Base-by-base conservation (phyloP, 2,113 vertebrate genomes). In the Alosa alosa region DNA sequence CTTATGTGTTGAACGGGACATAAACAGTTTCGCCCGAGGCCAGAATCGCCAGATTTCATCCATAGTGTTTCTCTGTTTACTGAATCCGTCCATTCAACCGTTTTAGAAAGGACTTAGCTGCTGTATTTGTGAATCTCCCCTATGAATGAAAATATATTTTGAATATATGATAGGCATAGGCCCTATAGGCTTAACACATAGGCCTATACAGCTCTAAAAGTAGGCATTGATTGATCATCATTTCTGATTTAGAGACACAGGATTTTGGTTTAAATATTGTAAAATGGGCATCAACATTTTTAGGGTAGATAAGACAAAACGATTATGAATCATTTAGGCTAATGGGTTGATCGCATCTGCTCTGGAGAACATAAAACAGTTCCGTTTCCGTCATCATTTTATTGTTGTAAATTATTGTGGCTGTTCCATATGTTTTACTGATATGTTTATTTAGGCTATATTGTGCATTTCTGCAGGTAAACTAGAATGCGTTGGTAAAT, bases 1-100 rank as follows among this genome's bases (percentile, higher is more conserved):
- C 39, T 41, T 84, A 89, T 82, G 47, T 64, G 85, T 87, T 83
- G 84, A 46, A 60, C 45, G 57, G 55, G 72, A 82, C 83, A 87
- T 82, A 50, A 89, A 84, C 82, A 68, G 84, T 41, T 46, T 83
- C 22, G 41, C 86, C 84, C 17, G 13, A 22, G 86, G 88, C 52
- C 45, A 84, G 41, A 85, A 55, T 82, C 36, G 81, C 86, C 60
- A 75, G 82, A 82, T 44, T 78, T 47, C 64, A 84, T 46, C 50
- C 25, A 52, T 68, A 83, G 86, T 83, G 55, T 88, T 81, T 50
- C 31, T 82, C 41, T 60, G 18, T 50, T 47, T 10, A 1, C 46
- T 44, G 6, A 84, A 83, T 87, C 72, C 49, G 49, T 50, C 86
- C 39, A 11, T 31, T 45, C 1, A 9, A 52, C 44, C 4, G 41